A percentile compares a stretch with the other conserved stretches of the same genome.
These are phyloP conservation scores for Ginglymostoma cirratum DNA, from an alignment of 2,113 vertebrate genomes.

Conservation along the genomic window DNA sequence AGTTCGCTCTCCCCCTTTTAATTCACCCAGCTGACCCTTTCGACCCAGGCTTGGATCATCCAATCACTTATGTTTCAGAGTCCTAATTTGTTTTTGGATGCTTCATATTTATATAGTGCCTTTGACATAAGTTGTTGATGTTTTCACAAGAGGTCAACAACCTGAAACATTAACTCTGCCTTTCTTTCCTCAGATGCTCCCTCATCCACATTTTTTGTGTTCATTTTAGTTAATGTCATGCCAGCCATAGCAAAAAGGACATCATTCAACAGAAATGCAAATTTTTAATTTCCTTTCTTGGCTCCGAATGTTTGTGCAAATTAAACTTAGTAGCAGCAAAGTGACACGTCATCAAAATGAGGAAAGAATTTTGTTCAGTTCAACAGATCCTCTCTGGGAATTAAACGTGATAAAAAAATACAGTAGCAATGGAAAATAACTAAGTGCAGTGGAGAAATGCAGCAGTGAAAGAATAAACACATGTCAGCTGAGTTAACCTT, in stretches of 20 bases:
- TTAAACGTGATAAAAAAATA: neutral
- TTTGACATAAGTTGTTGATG: neutral
- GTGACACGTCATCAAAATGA: neutral
- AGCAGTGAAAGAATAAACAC: neutral
- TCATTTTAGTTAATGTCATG: neutral
- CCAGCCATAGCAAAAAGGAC: neutral
- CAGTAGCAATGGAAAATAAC: neutral
- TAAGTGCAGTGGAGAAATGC: neutral
- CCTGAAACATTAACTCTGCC: neutral
- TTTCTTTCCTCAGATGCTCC: neutral
- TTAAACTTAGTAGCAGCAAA: neutral
- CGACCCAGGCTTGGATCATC: neutral
- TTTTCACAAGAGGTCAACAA: neutral
- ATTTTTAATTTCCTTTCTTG: neutral
- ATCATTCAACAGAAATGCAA: neutral
- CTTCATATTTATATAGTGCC: too few relatives aligned
- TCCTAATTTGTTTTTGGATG: neutral
- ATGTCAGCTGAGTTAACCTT: too few relatives aligned
- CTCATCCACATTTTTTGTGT: neutral
- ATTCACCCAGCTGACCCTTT: neutral
- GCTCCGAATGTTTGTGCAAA: neutral
- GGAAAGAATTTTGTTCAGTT: slow-evolving; percentile 20
- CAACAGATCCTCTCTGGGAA: slow-evolving; percentile 7
- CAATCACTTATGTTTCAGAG: neutral
- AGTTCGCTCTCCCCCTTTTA: neutral